These are phyloP conservation scores for Syngnathoides biaculeatus DNA, from an alignment of 2,113 vertebrate species.

Conservation along the genomic window DNA sequence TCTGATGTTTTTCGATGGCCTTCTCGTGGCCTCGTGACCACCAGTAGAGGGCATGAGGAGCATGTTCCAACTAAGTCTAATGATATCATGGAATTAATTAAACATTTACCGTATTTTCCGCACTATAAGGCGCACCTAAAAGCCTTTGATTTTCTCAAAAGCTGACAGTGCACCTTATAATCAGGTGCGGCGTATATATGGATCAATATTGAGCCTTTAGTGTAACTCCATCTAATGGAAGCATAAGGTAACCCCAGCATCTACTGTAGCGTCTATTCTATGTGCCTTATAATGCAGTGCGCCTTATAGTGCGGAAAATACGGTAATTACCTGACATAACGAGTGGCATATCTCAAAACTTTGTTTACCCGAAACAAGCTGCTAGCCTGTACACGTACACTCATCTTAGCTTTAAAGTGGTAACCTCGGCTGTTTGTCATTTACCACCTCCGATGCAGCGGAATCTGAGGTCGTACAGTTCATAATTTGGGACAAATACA, in stretches of 20 bases:
- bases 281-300: too few relatives aligned
- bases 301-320: too few relatives aligned
- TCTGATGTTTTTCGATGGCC: neutral
- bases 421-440: neutral
- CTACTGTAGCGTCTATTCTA: too few relatives aligned
- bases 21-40: slow-evolving; percentile 4
- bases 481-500: neutral
- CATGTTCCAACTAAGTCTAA: slow-evolving; percentile 22
- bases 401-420: neutral
- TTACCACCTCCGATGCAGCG: neutral
- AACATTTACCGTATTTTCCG: too few relatives aligned
- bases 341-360: slow-evolving; percentile 28
- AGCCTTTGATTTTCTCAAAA: too few relatives aligned
- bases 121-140: too few relatives aligned
- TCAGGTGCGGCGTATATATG: too few relatives aligned
- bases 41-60: slow-evolving; percentile 48
- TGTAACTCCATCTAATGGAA: too few relatives aligned
- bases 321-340: slow-evolving; percentile 3
- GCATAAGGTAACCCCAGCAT: too few relatives aligned
- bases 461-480: neutral
- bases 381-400: neutral
- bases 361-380: slow-evolving; percentile 30
- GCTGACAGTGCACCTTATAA: too few relatives aligned
- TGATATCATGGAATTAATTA: slow-evolving; percentile 24
- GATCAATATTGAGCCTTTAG: too few relatives aligned